These are phyloP conservation scores for Cryptophagus acutangulus DNA, from an alignment of 2,888 invertebrate species.

Conservation along the genomic window DNA sequence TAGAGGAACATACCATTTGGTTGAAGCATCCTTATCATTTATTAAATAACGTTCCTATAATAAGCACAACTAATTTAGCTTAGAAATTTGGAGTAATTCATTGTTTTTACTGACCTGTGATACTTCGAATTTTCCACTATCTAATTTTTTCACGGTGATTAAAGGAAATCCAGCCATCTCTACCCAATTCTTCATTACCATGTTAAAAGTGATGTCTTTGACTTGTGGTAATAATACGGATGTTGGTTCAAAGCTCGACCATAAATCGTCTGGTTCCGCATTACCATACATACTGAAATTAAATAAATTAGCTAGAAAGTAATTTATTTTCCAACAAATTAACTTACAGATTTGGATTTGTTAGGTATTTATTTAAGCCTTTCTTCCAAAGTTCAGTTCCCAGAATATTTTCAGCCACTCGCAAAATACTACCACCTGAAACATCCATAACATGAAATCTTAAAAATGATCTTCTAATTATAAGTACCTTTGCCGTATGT, in stretches of 20 bases:
- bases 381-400: constrained; percentile 21
- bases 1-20: constrained; percentile 54
- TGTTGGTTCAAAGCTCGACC: constrained; percentile 12
- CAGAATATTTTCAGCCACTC: constrained; percentile 29
- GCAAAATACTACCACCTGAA: constrained; percentile 27
- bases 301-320: neutral
- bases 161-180: constrained; percentile 22
- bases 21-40: constrained; percentile 8
- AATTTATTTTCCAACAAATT: neutral
- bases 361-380: constrained; percentile 25
- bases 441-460: constrained; percentile 2
- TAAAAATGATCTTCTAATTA: neutral
- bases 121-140: neutral
- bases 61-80: neutral
- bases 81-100: neutral
- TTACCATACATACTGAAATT: constrained; percentile 12
- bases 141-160: constrained; percentile 13
- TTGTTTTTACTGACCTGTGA: neutral
- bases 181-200: constrained; percentile 24
- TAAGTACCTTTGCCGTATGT: constrained; percentile 30
- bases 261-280: constrained; percentile 19
- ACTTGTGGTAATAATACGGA: constrained; percentile 13
- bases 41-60: constrained; percentile 24
- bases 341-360: constrained; percentile 21
- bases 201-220: constrained; percentile 11